These are phyloP conservation scores for Albula glossodonta DNA, from an alignment of 2,113 vertebrate genomes.

Conservation along the genomic window DNA sequence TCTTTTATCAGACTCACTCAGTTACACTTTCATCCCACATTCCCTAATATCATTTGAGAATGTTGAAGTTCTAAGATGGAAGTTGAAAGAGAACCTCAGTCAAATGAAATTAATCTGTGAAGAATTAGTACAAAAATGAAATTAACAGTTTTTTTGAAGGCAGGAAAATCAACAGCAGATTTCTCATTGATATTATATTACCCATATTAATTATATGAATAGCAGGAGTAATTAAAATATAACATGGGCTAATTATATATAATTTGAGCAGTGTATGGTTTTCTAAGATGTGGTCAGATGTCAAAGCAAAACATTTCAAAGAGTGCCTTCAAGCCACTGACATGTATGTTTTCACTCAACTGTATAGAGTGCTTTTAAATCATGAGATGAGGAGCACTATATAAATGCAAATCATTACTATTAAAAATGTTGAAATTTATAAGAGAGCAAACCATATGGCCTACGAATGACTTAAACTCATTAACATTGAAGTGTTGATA, in stretches of 20 bases:
- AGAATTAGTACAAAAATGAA: not conserved
- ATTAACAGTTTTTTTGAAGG: not conserved
- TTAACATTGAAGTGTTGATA: not conserved
- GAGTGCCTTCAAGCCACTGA: not conserved
- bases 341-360: not conserved
- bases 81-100: not conserved
- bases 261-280: too few species aligned
- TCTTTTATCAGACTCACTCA: not conserved
- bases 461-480: not conserved
- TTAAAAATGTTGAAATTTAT: too few species aligned
- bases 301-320: not conserved
- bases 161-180: too few species aligned
- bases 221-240: too few species aligned
- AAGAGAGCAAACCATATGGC: too few species aligned
- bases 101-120: not conserved
- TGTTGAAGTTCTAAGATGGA: not conserved
- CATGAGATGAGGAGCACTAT: too few species aligned
- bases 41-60: not conserved
- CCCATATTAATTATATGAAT: too few species aligned
- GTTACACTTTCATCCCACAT: not conserved
- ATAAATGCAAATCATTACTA: too few species aligned
- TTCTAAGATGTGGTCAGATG: not conserved
- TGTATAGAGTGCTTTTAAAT: too few species aligned
- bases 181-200: too few species aligned
- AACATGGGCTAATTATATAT: too few species aligned